Evolutionary conservation across 2,888 invertebrate genomes (phyloP).

Genomic region (Caenorhabditis japonica): DNA sequence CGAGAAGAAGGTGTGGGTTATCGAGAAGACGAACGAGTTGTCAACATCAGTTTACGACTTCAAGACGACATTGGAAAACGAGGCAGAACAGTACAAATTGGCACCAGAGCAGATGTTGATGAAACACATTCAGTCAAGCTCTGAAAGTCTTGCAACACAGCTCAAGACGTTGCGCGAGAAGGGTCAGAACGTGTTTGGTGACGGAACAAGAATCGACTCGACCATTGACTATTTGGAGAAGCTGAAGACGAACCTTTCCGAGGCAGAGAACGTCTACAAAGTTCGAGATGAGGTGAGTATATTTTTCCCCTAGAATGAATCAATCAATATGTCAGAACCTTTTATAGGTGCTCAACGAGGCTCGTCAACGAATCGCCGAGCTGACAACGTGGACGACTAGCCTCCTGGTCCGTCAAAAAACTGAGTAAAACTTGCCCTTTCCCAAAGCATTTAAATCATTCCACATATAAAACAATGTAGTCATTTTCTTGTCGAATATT

Average conservation of each 20-base stretch:
- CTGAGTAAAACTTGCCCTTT: conserved; percentile 13
- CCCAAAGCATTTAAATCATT: neutral
- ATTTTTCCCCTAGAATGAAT: too few species aligned
- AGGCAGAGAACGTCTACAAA: conserved; percentile 59
- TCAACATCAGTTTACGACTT: conserved; percentile 55
- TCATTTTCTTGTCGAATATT: conserved; percentile 37
- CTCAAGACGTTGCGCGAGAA: conserved; percentile 48
- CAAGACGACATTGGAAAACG: conserved; percentile 48
- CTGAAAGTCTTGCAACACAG: conserved; percentile 38
- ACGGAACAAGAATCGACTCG: conserved; percentile 50
- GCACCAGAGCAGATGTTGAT: conserved; percentile 60
- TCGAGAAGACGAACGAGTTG: conserved; percentile 55
- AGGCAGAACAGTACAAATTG: conserved; percentile 53
- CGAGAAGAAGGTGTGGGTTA: conserved; percentile 55
- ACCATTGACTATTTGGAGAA: conserved; percentile 56
- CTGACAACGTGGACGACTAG: conserved; percentile 55
- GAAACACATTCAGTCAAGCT: conserved; percentile 52
- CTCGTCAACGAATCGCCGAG: conserved; percentile 60
- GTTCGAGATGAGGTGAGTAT: conserved; percentile 59
- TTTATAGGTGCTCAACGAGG: conserved; percentile 57
- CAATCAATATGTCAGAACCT: too few species aligned
- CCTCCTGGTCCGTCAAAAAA: conserved; percentile 58
- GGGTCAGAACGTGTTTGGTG: conserved; percentile 59
- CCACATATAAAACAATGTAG: conserved; percentile 11
- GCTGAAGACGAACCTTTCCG: conserved; percentile 46